Evolutionary conservation across 2,113 vertebrate genomes (phyloP).

Genomic region (Gavialis gangeticus): DNA sequence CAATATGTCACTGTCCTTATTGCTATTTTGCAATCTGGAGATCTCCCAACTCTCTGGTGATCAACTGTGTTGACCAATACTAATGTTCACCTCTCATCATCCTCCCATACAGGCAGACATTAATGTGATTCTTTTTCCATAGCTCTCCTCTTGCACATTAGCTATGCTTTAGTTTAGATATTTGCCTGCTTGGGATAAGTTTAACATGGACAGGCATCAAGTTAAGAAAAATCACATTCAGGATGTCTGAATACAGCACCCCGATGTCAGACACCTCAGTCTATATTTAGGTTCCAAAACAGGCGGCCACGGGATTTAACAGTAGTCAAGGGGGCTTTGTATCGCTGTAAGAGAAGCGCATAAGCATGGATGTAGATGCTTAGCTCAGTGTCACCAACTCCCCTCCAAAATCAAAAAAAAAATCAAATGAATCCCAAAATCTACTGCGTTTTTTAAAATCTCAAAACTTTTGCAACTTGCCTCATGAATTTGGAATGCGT

Average conservation of each 20-base stretch:
- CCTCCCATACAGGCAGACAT: background rate
- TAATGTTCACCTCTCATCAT: background rate
- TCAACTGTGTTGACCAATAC: background rate
- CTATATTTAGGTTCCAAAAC: slow-evolving; percentile 68
- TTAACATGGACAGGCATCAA: rapidly evolving
- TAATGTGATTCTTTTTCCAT: background rate
- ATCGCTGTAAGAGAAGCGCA: background rate
- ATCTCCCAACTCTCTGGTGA: background rate
- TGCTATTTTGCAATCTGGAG: background rate
- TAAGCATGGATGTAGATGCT: background rate
- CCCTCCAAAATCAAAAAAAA: background rate
- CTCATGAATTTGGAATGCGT: background rate
- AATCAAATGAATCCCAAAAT: background rate
- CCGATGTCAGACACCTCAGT: slow-evolving; percentile 20
- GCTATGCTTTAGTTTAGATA: background rate
- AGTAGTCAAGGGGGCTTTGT: background rate
- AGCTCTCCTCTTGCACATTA: background rate
- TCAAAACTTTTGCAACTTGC: background rate
- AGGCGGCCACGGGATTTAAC: slow-evolving; percentile 15
- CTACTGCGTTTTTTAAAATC: background rate
- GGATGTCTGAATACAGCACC: background rate
- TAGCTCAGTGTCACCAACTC: too few relatives aligned
- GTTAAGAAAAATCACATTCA: background rate
- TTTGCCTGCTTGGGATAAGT: background rate
- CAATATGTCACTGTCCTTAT: background rate